These are phyloP conservation scores for Stenurella melanura DNA, from an alignment of 2,888 invertebrate genomes.

Conservation along the genomic window DNA sequence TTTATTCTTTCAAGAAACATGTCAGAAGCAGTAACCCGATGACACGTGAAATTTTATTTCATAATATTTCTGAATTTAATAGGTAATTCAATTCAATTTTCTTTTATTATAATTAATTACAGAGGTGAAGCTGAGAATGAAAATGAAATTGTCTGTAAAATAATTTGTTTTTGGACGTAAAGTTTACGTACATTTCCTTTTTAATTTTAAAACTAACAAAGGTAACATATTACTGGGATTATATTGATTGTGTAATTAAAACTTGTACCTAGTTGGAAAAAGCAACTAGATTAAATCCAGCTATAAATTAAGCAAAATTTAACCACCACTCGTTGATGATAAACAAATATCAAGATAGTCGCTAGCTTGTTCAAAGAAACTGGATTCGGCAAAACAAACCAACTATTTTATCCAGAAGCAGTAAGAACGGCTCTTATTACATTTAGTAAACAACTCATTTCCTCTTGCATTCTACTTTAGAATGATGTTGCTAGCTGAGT, in stretches of 20 bases:
- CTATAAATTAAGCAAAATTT: neutral
- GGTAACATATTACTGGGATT: neutral
- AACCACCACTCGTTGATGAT: slow-evolving; percentile 10
- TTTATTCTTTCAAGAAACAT: too few species aligned
- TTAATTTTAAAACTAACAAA: neutral
- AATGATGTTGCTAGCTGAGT: neutral
- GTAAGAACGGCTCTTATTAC: neutral
- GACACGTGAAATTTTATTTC: too few species aligned
- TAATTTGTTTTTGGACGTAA: too few species aligned
- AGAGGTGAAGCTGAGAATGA: too few species aligned
- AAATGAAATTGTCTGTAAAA: too few species aligned
- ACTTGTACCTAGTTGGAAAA: neutral
- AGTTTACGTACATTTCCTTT: neutral
- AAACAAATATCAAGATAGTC: slow-evolving; percentile 12
- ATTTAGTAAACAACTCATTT: neutral
- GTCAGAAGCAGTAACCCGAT: too few species aligned
- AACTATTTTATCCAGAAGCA: neutral
- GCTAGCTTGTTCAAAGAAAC: slow-evolving; percentile 1
- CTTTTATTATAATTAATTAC: too few species aligned
- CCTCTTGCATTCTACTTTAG: neutral
- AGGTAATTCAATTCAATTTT: too few species aligned
- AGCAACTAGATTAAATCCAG: neutral
- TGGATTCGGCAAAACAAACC: neutral
- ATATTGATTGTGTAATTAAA: neutral
- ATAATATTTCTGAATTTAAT: too few species aligned